A percentile compares a stretch with the other conserved stretches of the same genome.
These are phyloP conservation scores for Dendrolimus punctatus DNA, from an alignment of 1,140 invertebrate species.

Conservation along the genomic window DNA sequence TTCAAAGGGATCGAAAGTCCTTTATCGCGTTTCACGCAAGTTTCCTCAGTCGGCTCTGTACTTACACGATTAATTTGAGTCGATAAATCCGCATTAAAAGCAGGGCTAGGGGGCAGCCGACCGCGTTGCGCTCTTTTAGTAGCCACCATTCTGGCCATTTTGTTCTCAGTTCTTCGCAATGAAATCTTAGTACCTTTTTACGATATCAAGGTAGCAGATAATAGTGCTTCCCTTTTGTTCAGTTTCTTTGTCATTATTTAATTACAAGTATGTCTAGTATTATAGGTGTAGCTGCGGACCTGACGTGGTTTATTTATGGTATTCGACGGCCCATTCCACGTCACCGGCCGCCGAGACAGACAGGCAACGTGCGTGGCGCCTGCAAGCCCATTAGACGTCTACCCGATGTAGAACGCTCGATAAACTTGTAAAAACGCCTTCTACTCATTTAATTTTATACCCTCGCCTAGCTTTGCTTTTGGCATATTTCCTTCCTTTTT, in stretches of 20 bases:
- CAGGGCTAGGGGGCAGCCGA: conserved; percentile 46
- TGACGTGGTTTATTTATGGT: no score
- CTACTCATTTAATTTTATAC: conserved; percentile 70
- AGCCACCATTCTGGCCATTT: conserved; percentile 46
- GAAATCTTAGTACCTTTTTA: no score
- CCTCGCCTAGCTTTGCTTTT: conserved; percentile 65
- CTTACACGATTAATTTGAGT: conserved; percentile 68
- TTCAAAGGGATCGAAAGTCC: conserved; percentile 42
- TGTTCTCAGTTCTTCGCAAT: conserved; percentile 32
- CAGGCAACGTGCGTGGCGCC: conserved; percentile 64
- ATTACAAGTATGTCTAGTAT: no score
- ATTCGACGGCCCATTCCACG: conserved; percentile 10
- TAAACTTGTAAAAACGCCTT: conserved; percentile 71
- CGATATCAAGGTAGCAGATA: no score
- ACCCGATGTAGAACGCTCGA: conserved; percentile 66
- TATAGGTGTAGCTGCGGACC: no score
- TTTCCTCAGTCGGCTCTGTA: conserved; percentile 49
- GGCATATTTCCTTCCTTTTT: conserved; percentile 62
- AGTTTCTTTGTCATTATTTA: no score
- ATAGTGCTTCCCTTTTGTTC: no score
- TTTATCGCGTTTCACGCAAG: conserved; percentile 62
- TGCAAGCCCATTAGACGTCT: conserved; percentile 63
- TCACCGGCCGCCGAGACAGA: conserved; percentile 55
- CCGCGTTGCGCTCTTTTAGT: conserved; percentile 47
- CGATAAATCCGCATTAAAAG: conserved; percentile 68